Base-by-base conservation (phyloP, 2,797 vertebrate species). In the Chiropotes sagulatus region DNA sequence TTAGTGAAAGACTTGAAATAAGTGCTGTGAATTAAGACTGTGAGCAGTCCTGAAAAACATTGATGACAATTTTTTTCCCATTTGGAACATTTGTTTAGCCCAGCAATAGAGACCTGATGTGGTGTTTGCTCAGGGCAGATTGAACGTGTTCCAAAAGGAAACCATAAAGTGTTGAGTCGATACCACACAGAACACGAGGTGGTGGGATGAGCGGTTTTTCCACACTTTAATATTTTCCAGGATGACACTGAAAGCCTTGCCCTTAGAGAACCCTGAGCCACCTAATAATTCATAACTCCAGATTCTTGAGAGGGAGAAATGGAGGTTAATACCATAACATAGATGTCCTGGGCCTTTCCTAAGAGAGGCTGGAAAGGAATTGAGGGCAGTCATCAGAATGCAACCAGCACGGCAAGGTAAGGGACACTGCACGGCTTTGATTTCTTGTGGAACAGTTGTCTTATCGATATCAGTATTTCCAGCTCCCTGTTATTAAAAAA, bases 191-290 rank as follows among this genome's bases (percentile, higher is more conserved):
- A 57, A 97, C 94, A 89, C 46, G 84, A 95, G 98, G 97, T 94
- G 19, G 10, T 78, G 84, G 50, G 58, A 76, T 80, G 93, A 97
- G 83, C 1, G 0, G 61, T 96, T 98, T 98, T 98, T 98, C 95
- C 64, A 84, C 57, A 93, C 90, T 88, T 94, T 97, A 96, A 97
- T 97, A 96, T 81, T 97, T 98, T 98, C 95, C 7, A 7, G 90
- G 87, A 89, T 97, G 95, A 97, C 73, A 82, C 92, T 64, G 48
- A 93, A 85, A 80, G 93, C 61, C 75, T 95, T 97, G 92, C 46
- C 93, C 82, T 97, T 90, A 94, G 79, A 93, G 90, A 93, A 97
- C 88, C 88, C 58, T 19, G 64, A 95, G 52, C 86, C 57, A 96
- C 70, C 85, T 96, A 86, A 73, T 91, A 90, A 90, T 75, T 79